Conservation (phyloP, 2,888 invertebrate species). For the Noctua janthina region DNA sequence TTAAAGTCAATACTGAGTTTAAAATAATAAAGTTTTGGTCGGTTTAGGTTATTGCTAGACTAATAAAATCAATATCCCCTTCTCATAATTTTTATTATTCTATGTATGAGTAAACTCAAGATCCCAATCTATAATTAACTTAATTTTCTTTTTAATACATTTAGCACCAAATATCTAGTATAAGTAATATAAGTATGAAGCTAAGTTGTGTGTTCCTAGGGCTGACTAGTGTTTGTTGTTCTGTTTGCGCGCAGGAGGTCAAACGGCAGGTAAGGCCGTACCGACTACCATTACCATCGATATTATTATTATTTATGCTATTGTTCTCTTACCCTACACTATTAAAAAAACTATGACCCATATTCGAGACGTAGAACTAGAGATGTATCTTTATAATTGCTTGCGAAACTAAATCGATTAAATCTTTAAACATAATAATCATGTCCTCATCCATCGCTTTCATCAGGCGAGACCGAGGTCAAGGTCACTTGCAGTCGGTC, state of each 20-base stretch:
- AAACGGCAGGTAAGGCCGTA: conserved; percentile 87
- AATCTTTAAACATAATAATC: not conserved
- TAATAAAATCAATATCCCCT: not conserved
- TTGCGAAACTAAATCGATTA: not conserved
- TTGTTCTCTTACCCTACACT: conserved; percentile 24
- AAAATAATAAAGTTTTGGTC: not conserved
- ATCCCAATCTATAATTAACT: not conserved
- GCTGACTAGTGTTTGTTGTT: conserved; percentile 81
- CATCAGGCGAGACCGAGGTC: not conserved
- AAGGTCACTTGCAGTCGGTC: not conserved
- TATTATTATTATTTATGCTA: conserved; percentile 65
- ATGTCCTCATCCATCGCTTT: not conserved
- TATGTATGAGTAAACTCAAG: not conserved
- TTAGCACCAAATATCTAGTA: conserved; percentile 13
- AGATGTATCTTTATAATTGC: conserved; percentile 43
- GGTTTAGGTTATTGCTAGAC: not conserved
- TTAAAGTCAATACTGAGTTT: not conserved
- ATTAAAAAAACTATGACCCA: conserved; percentile 4
- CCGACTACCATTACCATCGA: conserved; percentile 63
- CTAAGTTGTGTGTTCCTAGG: conserved; percentile 60
- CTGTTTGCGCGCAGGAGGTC: conserved; percentile 89
- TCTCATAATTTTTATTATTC: not conserved
- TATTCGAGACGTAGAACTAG: conserved; percentile 33
- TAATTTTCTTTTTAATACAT: not conserved
- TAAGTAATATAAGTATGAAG: conserved; percentile 48